phyloP scores from a whole-genome alignment of 2,113 vertebrate genomes.

The Corythornis cristatus region DNA sequence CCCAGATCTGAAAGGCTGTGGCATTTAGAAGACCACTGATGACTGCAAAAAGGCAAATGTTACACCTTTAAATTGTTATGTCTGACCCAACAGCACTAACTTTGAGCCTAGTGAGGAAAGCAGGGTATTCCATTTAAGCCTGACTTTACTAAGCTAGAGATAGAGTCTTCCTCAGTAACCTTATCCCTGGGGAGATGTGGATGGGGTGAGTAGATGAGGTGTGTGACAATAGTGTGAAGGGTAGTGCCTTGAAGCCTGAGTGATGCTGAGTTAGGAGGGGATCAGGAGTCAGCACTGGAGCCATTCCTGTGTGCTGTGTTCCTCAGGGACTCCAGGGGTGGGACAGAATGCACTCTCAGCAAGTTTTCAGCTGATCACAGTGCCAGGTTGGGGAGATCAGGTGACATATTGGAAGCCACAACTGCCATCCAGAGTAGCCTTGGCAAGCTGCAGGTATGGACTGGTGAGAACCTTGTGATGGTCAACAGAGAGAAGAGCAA shows the following conservation, averaged over 20 bases:
- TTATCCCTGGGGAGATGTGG: neutral
- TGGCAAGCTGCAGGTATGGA: neutral
- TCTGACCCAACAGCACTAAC: neutral
- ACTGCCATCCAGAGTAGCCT: neutral
- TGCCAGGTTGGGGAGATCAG: neutral
- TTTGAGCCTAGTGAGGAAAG: neutral
- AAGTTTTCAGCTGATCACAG: neutral
- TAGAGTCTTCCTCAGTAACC: neutral
- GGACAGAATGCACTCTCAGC: neutral
- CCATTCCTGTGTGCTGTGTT: neutral
- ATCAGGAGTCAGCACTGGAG: neutral
- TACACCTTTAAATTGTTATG: neutral
- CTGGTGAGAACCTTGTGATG: neutral
- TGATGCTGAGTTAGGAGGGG: neutral
- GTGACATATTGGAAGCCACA: neutral
- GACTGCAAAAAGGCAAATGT: neutral
- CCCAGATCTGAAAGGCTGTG: neutral
- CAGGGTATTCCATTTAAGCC: neutral
- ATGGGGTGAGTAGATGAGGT: neutral
- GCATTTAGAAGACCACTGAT: neutral
- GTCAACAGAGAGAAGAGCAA: neutral
- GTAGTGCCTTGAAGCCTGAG: neutral
- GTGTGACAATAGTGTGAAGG: neutral
- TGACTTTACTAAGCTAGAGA: neutral
- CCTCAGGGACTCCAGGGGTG: rapidly evolving